phyloP scores from a whole-genome alignment of 1,140 invertebrate genomes.

The Gerris buenoi region DNA sequence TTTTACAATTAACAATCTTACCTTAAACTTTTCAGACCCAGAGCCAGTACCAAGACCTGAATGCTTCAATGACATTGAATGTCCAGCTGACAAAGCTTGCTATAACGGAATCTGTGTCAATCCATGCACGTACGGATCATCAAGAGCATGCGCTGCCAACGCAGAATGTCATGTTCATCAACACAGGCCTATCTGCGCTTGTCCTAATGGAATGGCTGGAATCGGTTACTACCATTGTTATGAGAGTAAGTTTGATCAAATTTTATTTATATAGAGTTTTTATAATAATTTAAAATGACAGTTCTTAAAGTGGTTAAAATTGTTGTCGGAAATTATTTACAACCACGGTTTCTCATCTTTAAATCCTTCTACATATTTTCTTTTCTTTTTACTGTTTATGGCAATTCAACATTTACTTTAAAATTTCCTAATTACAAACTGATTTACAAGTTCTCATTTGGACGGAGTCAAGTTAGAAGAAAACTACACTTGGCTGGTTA shows the following conservation, averaged over 20 bases:
- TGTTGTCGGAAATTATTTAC: background rate
- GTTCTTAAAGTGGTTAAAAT: background rate
- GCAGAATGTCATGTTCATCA: conserved; percentile 63
- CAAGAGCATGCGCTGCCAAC: conserved; percentile 58
- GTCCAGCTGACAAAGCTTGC: conserved; percentile 68
- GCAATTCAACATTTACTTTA: too few species aligned
- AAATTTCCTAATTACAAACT: too few species aligned
- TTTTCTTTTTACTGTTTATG: too few species aligned
- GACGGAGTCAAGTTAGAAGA: too few species aligned
- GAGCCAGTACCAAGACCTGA: conserved; percentile 39
- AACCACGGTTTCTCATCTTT: too few species aligned
- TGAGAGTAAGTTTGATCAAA: conserved; percentile 38
- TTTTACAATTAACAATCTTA: too few species aligned
- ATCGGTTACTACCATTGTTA: conserved; percentile 65
- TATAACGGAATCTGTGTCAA: conserved; percentile 40
- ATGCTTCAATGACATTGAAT: conserved; percentile 63
- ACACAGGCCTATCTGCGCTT: conserved; percentile 69
- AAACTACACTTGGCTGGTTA: too few species aligned
- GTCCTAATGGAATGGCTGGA: conserved; percentile 66
- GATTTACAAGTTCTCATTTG: too few species aligned
- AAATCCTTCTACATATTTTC: too few species aligned
- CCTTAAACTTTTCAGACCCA: background rate
- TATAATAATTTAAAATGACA: background rate
- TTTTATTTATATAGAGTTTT: background rate
- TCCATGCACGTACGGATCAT: conserved; percentile 21